A percentile compares a stretch with the other conserved stretches of the same genome.
phyloP scores from a whole-genome alignment of 92 coral and sea anemone species.

The Palythoa caribaeorum region DNA sequence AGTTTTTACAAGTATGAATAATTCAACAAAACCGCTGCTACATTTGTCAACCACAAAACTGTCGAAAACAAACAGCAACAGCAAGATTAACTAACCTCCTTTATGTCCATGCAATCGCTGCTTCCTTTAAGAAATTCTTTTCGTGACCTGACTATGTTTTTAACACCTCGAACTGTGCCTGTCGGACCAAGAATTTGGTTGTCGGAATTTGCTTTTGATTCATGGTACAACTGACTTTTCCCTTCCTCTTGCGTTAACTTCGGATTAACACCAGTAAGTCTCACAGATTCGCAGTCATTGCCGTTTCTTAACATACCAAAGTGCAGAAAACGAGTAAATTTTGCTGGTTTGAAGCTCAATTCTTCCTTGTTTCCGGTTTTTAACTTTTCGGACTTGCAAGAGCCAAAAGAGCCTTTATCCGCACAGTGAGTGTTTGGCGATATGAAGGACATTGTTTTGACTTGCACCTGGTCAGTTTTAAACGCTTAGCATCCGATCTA shows the following conservation, averaged over 20 bases:
- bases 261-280: conserved; percentile 19
- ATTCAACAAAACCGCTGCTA: conserved; percentile 7
- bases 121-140: conserved; percentile 64
- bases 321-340: conserved; percentile 8
- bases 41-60: conserved; percentile 16
- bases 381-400: neutral
- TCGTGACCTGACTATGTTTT: conserved; percentile 85
- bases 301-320: conserved; percentile 10
- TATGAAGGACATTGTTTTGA: conserved; percentile 43
- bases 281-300: conserved; percentile 26
- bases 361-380: neutral
- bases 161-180: conserved; percentile 96
- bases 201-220: conserved; percentile 22
- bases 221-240: neutral
- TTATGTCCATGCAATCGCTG: conserved; percentile 31
- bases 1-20: conserved; percentile 25
- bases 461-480: conserved; percentile 8
- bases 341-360: neutral
- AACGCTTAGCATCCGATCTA: conserved; percentile 29
- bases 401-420: neutral
- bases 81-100: conserved; percentile 58
- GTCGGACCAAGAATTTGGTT: conserved; percentile 79
- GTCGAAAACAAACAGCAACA: conserved; percentile 24
- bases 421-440: conserved; percentile 5
- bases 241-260: neutral